Conservation (phyloP, 2,797 vertebrate genomes). For the Propithecus perrieri region DNA sequence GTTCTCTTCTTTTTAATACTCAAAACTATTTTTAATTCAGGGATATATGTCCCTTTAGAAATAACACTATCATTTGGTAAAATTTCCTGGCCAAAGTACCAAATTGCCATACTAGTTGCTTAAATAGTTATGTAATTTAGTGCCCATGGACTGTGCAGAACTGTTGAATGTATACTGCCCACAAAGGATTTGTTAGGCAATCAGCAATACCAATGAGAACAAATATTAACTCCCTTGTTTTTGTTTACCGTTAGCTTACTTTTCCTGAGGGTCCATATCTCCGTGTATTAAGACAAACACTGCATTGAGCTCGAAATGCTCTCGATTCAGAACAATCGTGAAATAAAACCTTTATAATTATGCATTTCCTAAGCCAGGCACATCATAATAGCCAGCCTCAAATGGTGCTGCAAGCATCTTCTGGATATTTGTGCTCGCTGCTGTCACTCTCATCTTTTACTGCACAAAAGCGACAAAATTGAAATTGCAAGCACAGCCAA, state of each 20-base stretch:
- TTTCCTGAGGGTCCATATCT: constrained; percentile 82
- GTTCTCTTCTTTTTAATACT: constrained; percentile 24
- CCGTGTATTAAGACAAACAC: constrained; percentile 64
- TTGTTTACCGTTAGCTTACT: constrained; percentile 81
- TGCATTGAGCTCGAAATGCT: constrained; percentile 70
- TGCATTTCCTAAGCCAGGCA: constrained; percentile 69
- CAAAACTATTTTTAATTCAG: constrained; percentile 80
- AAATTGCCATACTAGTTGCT: constrained; percentile 68
- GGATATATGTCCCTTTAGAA: constrained; percentile 79
- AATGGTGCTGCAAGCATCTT: constrained; percentile 49
- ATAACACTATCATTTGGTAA: constrained; percentile 74
- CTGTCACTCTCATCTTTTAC: constrained; percentile 28
- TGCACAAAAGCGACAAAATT: constrained; percentile 60
- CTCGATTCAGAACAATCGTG: constrained; percentile 64
- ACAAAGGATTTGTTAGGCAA: constrained; percentile 82
- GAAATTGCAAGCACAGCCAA: constrained; percentile 57
- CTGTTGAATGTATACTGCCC: constrained; percentile 66
- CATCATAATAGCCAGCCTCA: constrained; percentile 47
- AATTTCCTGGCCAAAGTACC: constrained; percentile 69
- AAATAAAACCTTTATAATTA: constrained; percentile 75
- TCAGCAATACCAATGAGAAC: constrained; percentile 75
- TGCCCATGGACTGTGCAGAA: constrained; percentile 68
- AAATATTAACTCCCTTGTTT: constrained; percentile 82
- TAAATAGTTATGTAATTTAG: constrained; percentile 80
- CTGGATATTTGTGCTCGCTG: constrained; percentile 1